These are phyloP conservation scores for Aphidius gifuensis DNA, from an alignment of 1,140 invertebrate species.

Conservation along the genomic window DNA sequence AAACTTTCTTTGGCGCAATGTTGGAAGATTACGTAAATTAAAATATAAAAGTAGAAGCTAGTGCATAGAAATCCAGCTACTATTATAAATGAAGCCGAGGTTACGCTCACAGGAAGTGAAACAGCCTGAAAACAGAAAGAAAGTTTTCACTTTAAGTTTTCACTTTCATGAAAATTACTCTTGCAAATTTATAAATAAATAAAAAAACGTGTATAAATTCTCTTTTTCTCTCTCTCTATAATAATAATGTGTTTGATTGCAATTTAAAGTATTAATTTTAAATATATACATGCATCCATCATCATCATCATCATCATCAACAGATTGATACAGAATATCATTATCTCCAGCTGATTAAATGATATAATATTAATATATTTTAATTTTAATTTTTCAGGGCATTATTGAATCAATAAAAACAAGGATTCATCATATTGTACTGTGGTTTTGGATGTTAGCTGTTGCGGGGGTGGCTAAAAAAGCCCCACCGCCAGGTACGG, in stretches of 20 bases:
- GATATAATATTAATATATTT: no score
- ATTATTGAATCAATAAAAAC: slow-evolving; percentile 12
- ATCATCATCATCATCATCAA: no score
- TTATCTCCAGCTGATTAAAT: no score
- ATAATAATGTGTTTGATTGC: neutral
- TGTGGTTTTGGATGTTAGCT: slow-evolving; percentile 53
- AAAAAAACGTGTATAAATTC: slow-evolving; percentile 18
- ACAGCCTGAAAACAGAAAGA: slow-evolving; percentile 52
- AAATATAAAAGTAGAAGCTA: slow-evolving; percentile 17
- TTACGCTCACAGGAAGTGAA: slow-evolving; percentile 56
- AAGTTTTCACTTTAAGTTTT: slow-evolving; percentile 54
- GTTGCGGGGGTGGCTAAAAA: slow-evolving; percentile 53
- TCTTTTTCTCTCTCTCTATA: slow-evolving; percentile 9
- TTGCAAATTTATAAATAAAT: slow-evolving; percentile 15
- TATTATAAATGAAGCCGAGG: slow-evolving; percentile 32
- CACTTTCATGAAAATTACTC: slow-evolving; percentile 54
- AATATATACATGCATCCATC: no score
- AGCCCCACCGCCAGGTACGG: slow-evolving; percentile 54
- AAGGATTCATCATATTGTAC: slow-evolving; percentile 29
- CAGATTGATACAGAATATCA: no score
- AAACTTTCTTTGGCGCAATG: slow-evolving; percentile 36
- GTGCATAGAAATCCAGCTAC: slow-evolving; percentile 23
- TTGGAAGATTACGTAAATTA: slow-evolving; percentile 25
- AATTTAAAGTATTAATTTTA: no score
- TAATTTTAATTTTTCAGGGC: slow-evolving; percentile 23